Percentiles rank a stretch among this genome's conserved stretches.
Evolutionary conservation across 1,140 invertebrate genomes (phyloP).

Genomic region (Cataglyphis hispanica): DNA sequence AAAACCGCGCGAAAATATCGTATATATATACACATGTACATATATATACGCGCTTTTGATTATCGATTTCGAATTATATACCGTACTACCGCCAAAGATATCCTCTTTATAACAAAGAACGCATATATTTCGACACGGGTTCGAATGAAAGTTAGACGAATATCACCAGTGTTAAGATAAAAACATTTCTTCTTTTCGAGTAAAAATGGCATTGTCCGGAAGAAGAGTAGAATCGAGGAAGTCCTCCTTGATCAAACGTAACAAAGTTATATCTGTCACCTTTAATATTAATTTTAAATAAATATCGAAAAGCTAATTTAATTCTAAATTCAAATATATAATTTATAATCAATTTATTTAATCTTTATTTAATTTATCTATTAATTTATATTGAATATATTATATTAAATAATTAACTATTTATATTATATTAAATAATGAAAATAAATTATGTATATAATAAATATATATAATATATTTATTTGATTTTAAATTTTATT

Average conservation of each 20-base stretch:
- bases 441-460: neutral
- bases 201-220: neutral
- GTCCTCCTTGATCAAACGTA: slow-evolving; percentile 27
- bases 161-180: slow-evolving; percentile 61
- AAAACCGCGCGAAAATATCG: slow-evolving; percentile 46
- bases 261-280: neutral
- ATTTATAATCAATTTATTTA: neutral
- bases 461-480: neutral
- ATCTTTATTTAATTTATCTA: neutral
- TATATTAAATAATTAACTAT: neutral
- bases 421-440: neutral
- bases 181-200: slow-evolving; percentile 6
- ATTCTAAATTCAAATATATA: neutral
- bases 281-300: slow-evolving; percentile 18
- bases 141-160: slow-evolving; percentile 64
- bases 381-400: neutral
- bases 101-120: slow-evolving; percentile 61
- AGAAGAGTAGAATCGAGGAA: neutral
- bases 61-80: slow-evolving; percentile 52
- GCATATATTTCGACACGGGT: slow-evolving; percentile 34
- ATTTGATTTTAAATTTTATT: no score
- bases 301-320: neutral
- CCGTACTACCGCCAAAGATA: slow-evolving; percentile 61
- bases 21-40: slow-evolving; percentile 39
- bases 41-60: slow-evolving; percentile 62